Evolutionary conservation across 2,113 vertebrate genomes (phyloP), one percentile per base, ranked within the genome.

Genomic region (Maccullochella peelii): DNA sequence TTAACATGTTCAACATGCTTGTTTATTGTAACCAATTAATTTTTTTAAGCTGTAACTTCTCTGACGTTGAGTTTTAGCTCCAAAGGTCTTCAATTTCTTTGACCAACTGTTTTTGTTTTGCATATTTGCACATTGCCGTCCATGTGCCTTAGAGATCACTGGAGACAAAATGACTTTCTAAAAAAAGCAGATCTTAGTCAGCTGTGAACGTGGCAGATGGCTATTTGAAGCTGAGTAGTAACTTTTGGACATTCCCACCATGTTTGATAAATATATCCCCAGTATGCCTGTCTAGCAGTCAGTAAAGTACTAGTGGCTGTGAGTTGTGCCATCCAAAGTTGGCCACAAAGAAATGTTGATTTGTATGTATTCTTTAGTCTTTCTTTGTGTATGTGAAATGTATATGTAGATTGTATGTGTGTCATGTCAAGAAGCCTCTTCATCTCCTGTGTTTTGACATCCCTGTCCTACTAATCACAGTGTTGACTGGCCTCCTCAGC

Each of bases 401-500:
- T 50, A 52, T 52, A 20, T 52, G 50, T 20, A 7, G 50, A 21
- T 8, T 20, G 49, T 52, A 18, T 21, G 20, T 52, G 50, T 59
- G 30, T 38, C 59, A 66, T 69, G 65, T 79, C 12, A 33, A 47
- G 25, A 79, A 33, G 67, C 25, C 4, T 62, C 1, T 65, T 47
- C n/a, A 6, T 79, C 40, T 54, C 38, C 73, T 30, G 42, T 73
- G 52, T 73, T 79, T 74, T 30, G 67, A 79, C 36, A 18, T 68
- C 52, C 62, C 20, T 54, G 80, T 73, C 65, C 47, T 33, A 36
- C 61, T 61, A 77, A 85, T 63, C 70, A 69, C 54, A 20, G 21
- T 33, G 75, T 38, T n/a, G 52, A 74, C 50, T 27, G 33, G 21
- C 63, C 59, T 57, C 72, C 65, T 66, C 47, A 30, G 27, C 66